These are phyloP conservation scores for Muricea muricata DNA, from an alignment of 92 coral and sea anemone species.

Conservation along the genomic window DNA sequence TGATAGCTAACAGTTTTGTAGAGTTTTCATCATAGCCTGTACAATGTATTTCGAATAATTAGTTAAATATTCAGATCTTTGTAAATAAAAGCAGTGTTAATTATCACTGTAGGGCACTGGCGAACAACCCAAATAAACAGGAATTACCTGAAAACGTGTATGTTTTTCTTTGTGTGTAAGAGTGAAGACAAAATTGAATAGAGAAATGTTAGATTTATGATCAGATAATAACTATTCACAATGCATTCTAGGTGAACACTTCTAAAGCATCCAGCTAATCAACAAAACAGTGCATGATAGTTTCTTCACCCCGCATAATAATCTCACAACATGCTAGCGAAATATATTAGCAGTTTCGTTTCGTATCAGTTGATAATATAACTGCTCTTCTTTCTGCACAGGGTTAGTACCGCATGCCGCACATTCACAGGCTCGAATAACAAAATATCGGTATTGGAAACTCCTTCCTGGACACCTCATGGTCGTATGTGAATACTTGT, in stretches of 20 bases:
- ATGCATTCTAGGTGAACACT: background rate
- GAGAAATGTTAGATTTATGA: background rate
- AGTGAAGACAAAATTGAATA: no score
- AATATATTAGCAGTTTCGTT: background rate
- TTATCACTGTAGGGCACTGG: no score
- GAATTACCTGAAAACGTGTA: no score
- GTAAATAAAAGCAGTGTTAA: no score
- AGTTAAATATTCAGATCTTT: no score
- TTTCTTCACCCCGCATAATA: background rate
- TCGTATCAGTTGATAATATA: background rate
- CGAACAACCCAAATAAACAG: no score
- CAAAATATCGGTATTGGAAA: background rate
- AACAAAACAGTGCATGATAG: background rate
- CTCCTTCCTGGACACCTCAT: conserved; percentile 7
- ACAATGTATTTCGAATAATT: no score
- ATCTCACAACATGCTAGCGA: background rate
- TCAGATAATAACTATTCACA: background rate
- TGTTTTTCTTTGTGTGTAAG: no score
- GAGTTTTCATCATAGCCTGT: no score
- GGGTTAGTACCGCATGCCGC: conserved; percentile 32
- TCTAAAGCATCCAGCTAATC: background rate
- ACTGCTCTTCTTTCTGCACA: background rate
- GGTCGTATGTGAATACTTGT: background rate
- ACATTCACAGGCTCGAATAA: conserved; percentile 35
- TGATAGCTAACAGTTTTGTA: no score